These are phyloP conservation scores for Venturia canescens DNA, from an alignment of 1,140 invertebrate species.

Conservation along the genomic window DNA sequence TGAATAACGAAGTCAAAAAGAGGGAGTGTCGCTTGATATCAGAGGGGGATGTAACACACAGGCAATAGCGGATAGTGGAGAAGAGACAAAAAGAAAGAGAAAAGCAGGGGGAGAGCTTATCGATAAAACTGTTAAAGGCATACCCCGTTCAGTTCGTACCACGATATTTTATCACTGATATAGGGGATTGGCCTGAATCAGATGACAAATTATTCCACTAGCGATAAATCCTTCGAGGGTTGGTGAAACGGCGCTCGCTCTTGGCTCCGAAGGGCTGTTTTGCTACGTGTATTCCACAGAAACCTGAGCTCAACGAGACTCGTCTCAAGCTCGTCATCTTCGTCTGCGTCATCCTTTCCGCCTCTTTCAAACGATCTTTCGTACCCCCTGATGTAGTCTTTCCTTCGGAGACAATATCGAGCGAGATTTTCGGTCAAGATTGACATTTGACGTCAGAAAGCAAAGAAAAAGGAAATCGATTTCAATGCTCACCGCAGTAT, in stretches of 20 bases:
- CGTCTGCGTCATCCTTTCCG: background rate
- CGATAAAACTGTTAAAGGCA: background rate
- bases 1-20: too few species aligned
- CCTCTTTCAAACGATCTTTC: background rate
- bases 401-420: background rate
- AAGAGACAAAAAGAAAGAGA: background rate
- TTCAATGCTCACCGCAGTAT: background rate
- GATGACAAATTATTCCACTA: slow-evolving; percentile 25
- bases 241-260: background rate
- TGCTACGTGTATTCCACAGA: background rate
- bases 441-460: too few species aligned
- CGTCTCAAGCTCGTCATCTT: slow-evolving; percentile 9
- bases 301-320: background rate
- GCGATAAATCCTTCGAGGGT: slow-evolving; percentile 26
- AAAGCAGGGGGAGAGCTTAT: background rate
- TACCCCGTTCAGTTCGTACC: background rate
- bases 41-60: too few species aligned
- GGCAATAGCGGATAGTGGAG: too few species aligned
- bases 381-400: background rate
- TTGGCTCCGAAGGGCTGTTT: background rate
- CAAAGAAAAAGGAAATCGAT: slow-evolving; percentile 7
- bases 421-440: slow-evolving; percentile 3
- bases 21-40: too few species aligned
- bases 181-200: background rate
- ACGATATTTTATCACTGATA: background rate